These are phyloP conservation scores for Hipposideros larvatus DNA, from an alignment of 2,797 vertebrate genomes.

Conservation along the genomic window DNA sequence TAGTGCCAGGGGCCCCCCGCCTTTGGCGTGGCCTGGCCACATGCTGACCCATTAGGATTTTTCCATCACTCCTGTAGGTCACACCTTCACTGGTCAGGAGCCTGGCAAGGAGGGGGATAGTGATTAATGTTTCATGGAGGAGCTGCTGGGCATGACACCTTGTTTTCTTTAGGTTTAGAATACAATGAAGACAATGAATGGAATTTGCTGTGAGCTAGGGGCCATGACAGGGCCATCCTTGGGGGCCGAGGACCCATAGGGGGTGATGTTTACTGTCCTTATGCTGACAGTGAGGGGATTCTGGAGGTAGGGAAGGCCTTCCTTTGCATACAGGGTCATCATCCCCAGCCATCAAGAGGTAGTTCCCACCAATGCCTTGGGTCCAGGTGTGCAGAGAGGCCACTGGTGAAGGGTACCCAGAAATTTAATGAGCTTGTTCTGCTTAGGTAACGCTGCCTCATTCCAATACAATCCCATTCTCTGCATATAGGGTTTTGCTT, in stretches of 20 bases:
- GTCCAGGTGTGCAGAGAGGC: neutral
- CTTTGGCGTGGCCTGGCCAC: neutral
- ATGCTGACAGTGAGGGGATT: neutral
- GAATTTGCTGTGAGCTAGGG: conserved; percentile 67
- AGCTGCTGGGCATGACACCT: conserved; percentile 71
- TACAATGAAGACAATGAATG: conserved; percentile 80
- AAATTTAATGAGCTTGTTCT: neutral
- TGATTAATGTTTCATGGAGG: conserved; percentile 83
- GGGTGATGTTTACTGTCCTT: neutral
- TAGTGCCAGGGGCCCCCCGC: conserved; percentile 28
- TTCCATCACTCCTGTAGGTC: conserved; percentile 72
- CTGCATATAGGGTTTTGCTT: neutral
- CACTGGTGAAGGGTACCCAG: neutral
- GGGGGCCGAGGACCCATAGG: neutral
- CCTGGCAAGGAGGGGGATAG: conserved; percentile 67
- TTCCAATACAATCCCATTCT: neutral
- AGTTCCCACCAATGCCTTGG: accelerated
- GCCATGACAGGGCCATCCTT: neutral
- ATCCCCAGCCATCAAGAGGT: neutral
- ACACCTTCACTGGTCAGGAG: conserved; percentile 70
- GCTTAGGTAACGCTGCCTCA: neutral
- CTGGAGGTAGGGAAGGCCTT: neutral
- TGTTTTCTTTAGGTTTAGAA: conserved; percentile 84
- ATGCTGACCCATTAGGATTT: conserved; percentile 70
- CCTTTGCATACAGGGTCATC: neutral